Evolutionary conservation across 2,888 invertebrate genomes (phyloP).

Genomic region (Drosophila peninsularis): DNA sequence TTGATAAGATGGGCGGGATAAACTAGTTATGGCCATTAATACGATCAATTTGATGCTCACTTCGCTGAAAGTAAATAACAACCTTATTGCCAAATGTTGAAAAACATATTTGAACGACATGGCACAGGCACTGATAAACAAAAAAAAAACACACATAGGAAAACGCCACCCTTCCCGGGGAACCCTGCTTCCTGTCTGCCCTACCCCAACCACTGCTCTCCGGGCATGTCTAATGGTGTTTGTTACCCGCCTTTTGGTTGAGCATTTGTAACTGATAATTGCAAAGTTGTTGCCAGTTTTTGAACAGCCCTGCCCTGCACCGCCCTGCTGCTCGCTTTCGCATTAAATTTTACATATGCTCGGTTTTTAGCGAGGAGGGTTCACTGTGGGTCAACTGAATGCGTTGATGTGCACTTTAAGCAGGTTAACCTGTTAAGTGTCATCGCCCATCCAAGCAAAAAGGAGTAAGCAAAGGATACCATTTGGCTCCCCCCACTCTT

Average conservation of each 20-base stretch:
- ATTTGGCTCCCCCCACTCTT: slow-evolving; percentile 11
- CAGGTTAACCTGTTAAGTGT: slow-evolving; percentile 75
- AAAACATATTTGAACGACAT: slow-evolving; percentile 54
- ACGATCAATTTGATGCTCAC: slow-evolving; percentile 85
- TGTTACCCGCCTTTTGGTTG: slow-evolving; percentile 63
- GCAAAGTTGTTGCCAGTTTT: slow-evolving; percentile 62
- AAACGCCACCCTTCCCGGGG: slow-evolving; percentile 24
- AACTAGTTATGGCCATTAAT: slow-evolving; percentile 85
- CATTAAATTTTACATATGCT: slow-evolving; percentile 58
- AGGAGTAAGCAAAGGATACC: slow-evolving; percentile 1
- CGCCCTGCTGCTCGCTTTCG: slow-evolving; percentile 16
- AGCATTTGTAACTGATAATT: slow-evolving; percentile 74
- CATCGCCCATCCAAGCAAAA: slow-evolving; percentile 25
- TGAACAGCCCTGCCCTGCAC: slow-evolving; percentile 7
- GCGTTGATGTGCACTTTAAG: slow-evolving; percentile 79
- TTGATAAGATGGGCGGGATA: slow-evolving; percentile 85
- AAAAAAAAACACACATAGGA: not conserved
- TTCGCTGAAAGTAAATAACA: slow-evolving; percentile 83
- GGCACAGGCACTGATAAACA: not conserved
- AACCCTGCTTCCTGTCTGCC: not conserved
- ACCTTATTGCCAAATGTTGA: slow-evolving; percentile 78
- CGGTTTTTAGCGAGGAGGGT: slow-evolving; percentile 42
- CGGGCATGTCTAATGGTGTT: slow-evolving; percentile 57
- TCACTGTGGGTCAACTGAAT: slow-evolving; percentile 65
- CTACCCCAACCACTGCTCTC: not conserved